Percentiles rank a stretch among this genome's conserved stretches.
Evolutionary conservation across 2,113 vertebrate genomes (phyloP).

Genomic region (Typhlomys cinereus): DNA sequence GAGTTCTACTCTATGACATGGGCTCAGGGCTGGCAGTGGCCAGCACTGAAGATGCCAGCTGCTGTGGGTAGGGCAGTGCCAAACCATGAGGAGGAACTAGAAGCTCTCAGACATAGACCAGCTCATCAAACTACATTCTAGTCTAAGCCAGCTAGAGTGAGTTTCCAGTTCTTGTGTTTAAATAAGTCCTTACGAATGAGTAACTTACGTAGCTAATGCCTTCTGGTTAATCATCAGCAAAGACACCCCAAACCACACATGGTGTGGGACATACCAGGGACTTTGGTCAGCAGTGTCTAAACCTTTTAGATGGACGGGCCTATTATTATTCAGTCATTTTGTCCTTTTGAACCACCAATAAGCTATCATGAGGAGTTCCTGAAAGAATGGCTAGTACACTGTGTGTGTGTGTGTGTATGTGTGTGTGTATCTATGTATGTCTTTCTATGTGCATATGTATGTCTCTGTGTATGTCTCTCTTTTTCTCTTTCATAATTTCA

Average conservation of each 20-base stretch:
- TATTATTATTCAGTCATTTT: neutral
- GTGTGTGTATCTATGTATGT: neutral
- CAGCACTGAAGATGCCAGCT: neutral
- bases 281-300: neutral
- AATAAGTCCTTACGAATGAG: neutral
- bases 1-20: neutral
- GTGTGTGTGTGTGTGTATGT: neutral
- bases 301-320: neutral
- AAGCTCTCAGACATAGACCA: neutral
- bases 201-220: neutral
- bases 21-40: neutral
- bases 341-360: slow-evolving; percentile 12
- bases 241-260: neutral
- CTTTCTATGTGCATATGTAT: no score
- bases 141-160: neutral
- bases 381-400: neutral
- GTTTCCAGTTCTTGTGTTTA: slow-evolving; percentile 8
- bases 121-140: neutral
- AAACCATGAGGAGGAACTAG: neutral
- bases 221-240: neutral
- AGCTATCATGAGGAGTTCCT: neutral
- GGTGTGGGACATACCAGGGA: neutral
- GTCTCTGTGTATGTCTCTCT: no score
- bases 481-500: no score
- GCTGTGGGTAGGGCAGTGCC: neutral